These are phyloP conservation scores for Mesocentrotus franciscanus DNA, from an alignment of 53 echinoderm and acorn worm genomes.

Conservation along the genomic window DNA sequence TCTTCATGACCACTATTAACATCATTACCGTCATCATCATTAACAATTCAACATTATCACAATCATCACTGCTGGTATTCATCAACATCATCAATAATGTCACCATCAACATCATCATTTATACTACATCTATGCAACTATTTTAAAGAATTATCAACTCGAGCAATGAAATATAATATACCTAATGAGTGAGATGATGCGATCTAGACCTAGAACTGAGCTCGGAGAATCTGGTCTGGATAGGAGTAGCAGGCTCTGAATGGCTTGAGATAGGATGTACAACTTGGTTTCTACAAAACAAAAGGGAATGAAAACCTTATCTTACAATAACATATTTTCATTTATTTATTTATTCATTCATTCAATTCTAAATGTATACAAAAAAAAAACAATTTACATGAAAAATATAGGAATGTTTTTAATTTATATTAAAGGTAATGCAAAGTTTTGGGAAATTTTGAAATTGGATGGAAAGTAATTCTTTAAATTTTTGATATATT, in stretches of 20 bases:
- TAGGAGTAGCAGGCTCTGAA: slow-evolving; percentile 61
- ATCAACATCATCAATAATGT: slow-evolving; percentile 10
- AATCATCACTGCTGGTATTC: neutral
- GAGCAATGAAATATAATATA: neutral
- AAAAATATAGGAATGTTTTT: too few relatives aligned
- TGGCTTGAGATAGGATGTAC: slow-evolving; percentile 73
- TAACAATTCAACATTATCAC: neutral
- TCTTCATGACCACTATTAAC: neutral
- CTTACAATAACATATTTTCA: too few relatives aligned
- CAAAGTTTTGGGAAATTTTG: too few relatives aligned
- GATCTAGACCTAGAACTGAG: neutral
- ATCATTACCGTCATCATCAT: slow-evolving; percentile 32
- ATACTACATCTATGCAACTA: neutral
- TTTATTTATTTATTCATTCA: neutral
- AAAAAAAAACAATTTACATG: too few relatives aligned
- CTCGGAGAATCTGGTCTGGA: neutral
- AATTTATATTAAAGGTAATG: too few relatives aligned
- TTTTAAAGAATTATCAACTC: neutral
- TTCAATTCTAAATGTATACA: neutral
- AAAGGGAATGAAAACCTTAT: neutral
- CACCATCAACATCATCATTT: slow-evolving; percentile 6
- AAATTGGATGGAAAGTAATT: too few relatives aligned
- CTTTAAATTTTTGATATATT: too few relatives aligned
- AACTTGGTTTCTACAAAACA: slow-evolving; percentile 62
- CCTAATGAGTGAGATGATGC: neutral